These are phyloP conservation scores for Diachasma alloeum DNA, from an alignment of 1,140 invertebrate species.

Conservation along the genomic window DNA sequence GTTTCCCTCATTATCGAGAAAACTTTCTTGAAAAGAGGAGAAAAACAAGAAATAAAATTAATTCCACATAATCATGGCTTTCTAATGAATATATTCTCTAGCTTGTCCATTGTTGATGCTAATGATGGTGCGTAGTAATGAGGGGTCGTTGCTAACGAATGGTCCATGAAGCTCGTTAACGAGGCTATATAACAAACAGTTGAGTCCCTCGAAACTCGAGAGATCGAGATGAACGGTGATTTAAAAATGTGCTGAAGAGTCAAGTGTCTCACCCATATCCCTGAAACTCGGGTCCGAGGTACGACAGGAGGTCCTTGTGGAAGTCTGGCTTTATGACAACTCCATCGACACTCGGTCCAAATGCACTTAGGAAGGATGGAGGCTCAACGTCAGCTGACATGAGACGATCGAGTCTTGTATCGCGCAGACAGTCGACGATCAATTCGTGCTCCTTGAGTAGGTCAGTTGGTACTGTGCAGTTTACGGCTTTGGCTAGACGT, in stretches of 20 bases:
- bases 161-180: background rate
- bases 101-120: background rate
- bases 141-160: background rate
- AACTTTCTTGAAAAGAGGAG: no score
- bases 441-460: constrained; percentile 79
- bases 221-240: background rate
- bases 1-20: no score
- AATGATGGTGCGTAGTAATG: background rate
- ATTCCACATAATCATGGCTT: no score
- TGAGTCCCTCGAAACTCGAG: no score
- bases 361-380: constrained; percentile 84
- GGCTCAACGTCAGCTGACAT: constrained; percentile 80
- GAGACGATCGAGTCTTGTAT: constrained; percentile 79
- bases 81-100: no score
- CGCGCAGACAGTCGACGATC: constrained; percentile 82
- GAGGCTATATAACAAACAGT: background rate
- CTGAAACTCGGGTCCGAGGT: constrained; percentile 74
- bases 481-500: constrained; percentile 83
- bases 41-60: no score
- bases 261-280: constrained; percentile 66
- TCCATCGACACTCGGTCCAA: constrained; percentile 86
- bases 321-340: constrained; percentile 85
- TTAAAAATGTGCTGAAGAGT: background rate
- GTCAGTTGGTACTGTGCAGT: constrained; percentile 85
- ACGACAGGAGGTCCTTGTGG: constrained; percentile 76